Evolutionary conservation across 2,888 invertebrate species (phyloP), one percentile per base, ranked within the genome.

Genomic region (Tridacna crocea): DNA sequence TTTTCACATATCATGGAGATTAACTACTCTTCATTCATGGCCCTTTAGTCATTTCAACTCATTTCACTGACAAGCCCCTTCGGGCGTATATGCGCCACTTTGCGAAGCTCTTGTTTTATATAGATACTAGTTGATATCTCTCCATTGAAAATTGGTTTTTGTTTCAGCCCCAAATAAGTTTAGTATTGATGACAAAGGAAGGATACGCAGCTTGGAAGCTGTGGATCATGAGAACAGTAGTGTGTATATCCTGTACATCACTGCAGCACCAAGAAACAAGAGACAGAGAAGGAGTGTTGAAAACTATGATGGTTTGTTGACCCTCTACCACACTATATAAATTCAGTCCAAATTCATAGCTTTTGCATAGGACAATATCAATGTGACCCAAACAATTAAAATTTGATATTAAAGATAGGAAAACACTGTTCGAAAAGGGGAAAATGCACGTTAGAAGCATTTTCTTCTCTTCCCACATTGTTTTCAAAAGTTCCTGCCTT

Each of bases 181-280:
- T 47, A 26, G 58, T 10, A 60, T 73, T 27, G 58, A 58, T 36
- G 17, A 27, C 2, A 78, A 47, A 19, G 85, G 83, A 6, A 63
- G 68, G n/a, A 73, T 85, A 22, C 74, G 22, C 24, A 79, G 82
- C 51, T 48, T 26, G 6, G 55, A 78, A 22, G n/a, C 72, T 24
- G 46, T 85, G 48, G 81, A 85, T 72, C 76, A 83, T 24, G 85
- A 85, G 58, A 24, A 8, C 2, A 22, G 46, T 12, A 72, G 63
- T 0, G 60, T 58, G 36, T 85, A 85, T 70, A 61, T 58, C 13
- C 46, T 85, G 22, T 61, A 68, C 47, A 75, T 85, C 46, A 65
- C 82, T 8, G 82, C 79, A 26, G 74, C 77, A 19, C 60, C 74
- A 11, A 19, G 22, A 26, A 26, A n/a, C 48, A 60, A 26, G 76